Evolutionary conservation across 2,888 invertebrate species (phyloP).

Genomic region (Caenorhabditis angaria): DNA sequence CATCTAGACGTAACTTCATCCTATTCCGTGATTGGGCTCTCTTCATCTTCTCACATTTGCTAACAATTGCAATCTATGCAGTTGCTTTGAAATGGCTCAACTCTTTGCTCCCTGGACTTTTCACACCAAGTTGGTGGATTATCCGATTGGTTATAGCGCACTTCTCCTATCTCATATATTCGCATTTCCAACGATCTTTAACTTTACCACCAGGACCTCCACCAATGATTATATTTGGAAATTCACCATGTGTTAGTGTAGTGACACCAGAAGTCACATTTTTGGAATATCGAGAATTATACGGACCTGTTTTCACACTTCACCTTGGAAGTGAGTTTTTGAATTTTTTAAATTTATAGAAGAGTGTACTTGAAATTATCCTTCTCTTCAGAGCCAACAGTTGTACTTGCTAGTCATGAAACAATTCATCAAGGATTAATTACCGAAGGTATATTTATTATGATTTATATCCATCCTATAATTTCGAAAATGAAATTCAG

Average conservation of each 20-base stretch:
- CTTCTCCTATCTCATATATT: conserved; percentile 10
- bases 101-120: neutral
- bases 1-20: neutral
- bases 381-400: conserved; percentile 40
- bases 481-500: no score
- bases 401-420: conserved; percentile 45
- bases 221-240: conserved; percentile 47
- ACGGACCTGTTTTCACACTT: conserved; percentile 65
- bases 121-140: conserved; percentile 9
- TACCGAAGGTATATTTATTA: conserved; percentile 1
- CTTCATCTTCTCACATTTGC: conserved; percentile 19
- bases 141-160: conserved; percentile 11
- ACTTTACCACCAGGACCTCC: conserved; percentile 46
- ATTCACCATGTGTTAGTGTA: conserved; percentile 37
- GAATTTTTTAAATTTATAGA: neutral
- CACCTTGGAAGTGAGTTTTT: conserved; percentile 50
- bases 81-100: neutral
- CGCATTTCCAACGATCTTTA: neutral
- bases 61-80: conserved; percentile 20
- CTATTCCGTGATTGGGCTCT: conserved; percentile 22
- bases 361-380: neutral
- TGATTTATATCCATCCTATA: no score
- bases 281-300: conserved; percentile 40
- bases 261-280: conserved; percentile 27
- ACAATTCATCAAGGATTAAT: conserved; percentile 31